These are phyloP conservation scores for Dermochelys coriacea DNA, from an alignment of 2,797 vertebrate species.

Conservation along the genomic window DNA sequence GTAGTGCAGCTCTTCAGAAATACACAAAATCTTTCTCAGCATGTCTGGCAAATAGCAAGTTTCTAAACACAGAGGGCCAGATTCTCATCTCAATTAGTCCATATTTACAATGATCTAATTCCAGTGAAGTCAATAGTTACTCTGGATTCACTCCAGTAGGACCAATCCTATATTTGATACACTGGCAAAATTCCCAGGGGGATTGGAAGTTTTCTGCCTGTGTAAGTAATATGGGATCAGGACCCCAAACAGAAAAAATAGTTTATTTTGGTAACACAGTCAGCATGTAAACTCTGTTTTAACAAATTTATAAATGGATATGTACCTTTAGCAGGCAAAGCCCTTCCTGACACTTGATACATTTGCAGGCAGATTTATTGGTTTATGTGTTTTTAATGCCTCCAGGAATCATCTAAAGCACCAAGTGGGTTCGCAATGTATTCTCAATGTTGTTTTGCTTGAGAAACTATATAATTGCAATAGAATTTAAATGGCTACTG, in stretches of 20 bases:
- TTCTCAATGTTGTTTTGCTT: not conserved
- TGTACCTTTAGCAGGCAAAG: not conserved
- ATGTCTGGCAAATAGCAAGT: not conserved
- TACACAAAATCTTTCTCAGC: not conserved
- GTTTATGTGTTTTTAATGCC: not conserved
- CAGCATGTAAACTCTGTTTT: no score
- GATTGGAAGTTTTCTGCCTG: not conserved
- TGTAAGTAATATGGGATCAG: not conserved
- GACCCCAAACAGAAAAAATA: not conserved
- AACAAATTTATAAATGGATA: no score
- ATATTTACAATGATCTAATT: not conserved
- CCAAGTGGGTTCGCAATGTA: not conserved
- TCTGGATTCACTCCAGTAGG: not conserved
- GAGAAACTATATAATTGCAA: not conserved
- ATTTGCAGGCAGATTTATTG: not conserved
- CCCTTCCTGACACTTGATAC: not conserved
- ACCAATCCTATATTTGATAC: not conserved
- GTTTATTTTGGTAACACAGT: not conserved
- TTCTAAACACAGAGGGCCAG: not conserved
- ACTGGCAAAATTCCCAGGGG: not conserved
- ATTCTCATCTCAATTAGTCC: not conserved
- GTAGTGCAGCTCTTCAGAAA: not conserved
- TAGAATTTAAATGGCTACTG: not conserved
- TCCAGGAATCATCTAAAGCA: not conserved
- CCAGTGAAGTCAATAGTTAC: no score